phyloP scores from a whole-genome alignment of 1,140 invertebrate species.

The Dendrolimus kikuchii region DNA sequence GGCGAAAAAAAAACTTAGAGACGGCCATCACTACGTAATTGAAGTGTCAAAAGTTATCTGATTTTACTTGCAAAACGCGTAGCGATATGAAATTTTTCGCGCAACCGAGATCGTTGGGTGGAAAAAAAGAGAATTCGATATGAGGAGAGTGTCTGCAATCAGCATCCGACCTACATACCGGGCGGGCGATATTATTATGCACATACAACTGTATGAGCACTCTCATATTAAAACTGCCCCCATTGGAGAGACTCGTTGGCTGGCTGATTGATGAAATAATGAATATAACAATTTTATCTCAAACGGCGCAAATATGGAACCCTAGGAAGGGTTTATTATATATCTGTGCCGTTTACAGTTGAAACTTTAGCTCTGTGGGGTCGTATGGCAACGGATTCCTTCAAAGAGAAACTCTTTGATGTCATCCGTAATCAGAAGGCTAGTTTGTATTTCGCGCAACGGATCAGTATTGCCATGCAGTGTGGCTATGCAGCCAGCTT shows the following conservation, averaged over 20 bases:
- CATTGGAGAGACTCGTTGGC: constrained; percentile 9
- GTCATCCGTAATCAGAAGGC: too few species aligned
- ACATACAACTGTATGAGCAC: constrained; percentile 26
- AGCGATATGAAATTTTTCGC: constrained; percentile 67
- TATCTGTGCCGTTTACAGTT: too few species aligned
- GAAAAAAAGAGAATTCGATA: constrained; percentile 67
- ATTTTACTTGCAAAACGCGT: constrained; percentile 70
- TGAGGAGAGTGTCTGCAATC: constrained; percentile 61
- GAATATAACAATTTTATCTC: constrained; percentile 7
- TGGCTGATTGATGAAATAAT: constrained; percentile 16
- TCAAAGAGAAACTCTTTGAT: too few species aligned
- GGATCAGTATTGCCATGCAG: too few species aligned
- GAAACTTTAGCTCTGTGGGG: too few species aligned
- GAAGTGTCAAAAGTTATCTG: constrained; percentile 71
- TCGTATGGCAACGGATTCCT: too few species aligned
- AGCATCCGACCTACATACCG: constrained; percentile 60
- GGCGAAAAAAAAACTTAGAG: constrained; percentile 59
- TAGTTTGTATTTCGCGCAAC: too few species aligned
- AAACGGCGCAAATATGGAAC: not conserved
- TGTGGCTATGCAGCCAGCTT: too few species aligned
- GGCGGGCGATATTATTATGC: constrained; percentile 42
- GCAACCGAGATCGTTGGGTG: constrained; percentile 48
- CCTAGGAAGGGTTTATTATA: too few species aligned
- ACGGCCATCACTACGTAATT: constrained; percentile 63
- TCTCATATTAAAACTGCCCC: constrained; percentile 18